Evolutionary conservation across 2,113 vertebrate genomes (phyloP).

Genomic region (Spea bombifrons): DNA sequence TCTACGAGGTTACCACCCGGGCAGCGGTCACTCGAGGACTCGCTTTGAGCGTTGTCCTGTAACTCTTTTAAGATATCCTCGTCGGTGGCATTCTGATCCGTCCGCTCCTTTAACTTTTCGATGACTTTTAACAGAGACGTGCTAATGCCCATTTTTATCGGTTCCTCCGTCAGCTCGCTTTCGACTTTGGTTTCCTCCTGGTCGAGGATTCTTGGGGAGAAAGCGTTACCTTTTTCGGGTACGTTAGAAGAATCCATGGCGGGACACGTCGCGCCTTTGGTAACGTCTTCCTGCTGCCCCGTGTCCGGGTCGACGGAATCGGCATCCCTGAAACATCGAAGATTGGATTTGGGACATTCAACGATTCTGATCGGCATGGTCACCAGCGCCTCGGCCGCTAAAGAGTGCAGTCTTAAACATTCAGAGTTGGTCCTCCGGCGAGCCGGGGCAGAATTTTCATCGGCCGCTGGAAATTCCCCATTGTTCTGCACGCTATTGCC

Average conservation of each 20-base stretch:
- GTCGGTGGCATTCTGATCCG: slow-evolving; percentile 91
- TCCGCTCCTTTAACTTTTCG: slow-evolving; percentile 87
- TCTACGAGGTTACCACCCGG: slow-evolving; percentile 76
- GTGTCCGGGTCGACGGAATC: slow-evolving; percentile 58
- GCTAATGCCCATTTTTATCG: slow-evolving; percentile 90
- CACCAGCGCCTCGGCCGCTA: slow-evolving; percentile 92
- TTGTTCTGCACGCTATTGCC: slow-evolving; percentile 58
- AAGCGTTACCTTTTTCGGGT: slow-evolving; percentile 54
- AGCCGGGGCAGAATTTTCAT: slow-evolving; percentile 85
- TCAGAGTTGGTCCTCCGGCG: slow-evolving; percentile 92
- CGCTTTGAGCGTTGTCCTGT: slow-evolving; percentile 88
- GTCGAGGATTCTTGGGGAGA: slow-evolving; percentile 65
- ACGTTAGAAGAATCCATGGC: slow-evolving; percentile 58
- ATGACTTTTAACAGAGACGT: slow-evolving; percentile 93
- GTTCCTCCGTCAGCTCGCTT: slow-evolving; percentile 71
- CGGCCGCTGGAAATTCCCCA: slow-evolving; percentile 55
- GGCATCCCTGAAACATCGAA: slow-evolving; percentile 60
- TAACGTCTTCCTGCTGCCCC: slow-evolving; percentile 64
- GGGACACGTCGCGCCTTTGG: slow-evolving; percentile 49
- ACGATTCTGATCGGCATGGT: slow-evolving; percentile 89
- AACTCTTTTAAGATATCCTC: slow-evolving; percentile 94
- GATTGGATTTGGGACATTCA: slow-evolving; percentile 67
- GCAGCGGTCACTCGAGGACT: slow-evolving; percentile 51
- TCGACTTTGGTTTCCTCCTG: slow-evolving; percentile 66
- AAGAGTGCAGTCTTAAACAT: slow-evolving; percentile 86